These are phyloP conservation scores for Acanthiza pusilla DNA, from an alignment of 2,797 vertebrate species.

Conservation along the genomic window DNA sequence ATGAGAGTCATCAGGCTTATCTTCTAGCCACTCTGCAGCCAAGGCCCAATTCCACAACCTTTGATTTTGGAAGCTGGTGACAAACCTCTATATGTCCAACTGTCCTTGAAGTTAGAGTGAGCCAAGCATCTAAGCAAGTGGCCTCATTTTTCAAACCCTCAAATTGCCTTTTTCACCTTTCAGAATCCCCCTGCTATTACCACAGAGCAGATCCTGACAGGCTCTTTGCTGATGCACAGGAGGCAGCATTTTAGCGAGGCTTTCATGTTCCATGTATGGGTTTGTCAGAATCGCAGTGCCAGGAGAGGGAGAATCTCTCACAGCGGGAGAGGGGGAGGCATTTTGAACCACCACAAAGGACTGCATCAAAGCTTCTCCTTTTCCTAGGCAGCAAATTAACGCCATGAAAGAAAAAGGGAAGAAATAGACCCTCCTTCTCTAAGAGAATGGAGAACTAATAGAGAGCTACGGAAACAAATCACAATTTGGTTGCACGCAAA, in stretches of 20 bases:
- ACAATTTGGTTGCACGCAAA: background rate
- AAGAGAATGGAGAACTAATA: background rate
- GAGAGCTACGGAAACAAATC: background rate
- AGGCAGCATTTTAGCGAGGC: background rate
- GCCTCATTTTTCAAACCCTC: background rate
- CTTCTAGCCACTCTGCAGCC: background rate
- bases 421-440: background rate
- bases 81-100: background rate
- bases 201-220: background rate
- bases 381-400: background rate
- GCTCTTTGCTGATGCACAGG: background rate
- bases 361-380: background rate
- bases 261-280: background rate
- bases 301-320: background rate
- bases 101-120: background rate
- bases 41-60: background rate
- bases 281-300: background rate
- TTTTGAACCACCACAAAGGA: background rate
- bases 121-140: background rate
- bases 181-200: background rate
- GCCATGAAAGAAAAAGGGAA: background rate
- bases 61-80: background rate
- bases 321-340: background rate
- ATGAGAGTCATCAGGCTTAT: background rate
- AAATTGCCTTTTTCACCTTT: constrained; percentile 8